Conservation (phyloP, 2,797 vertebrate species). For the Prunella strophiata region DNA sequence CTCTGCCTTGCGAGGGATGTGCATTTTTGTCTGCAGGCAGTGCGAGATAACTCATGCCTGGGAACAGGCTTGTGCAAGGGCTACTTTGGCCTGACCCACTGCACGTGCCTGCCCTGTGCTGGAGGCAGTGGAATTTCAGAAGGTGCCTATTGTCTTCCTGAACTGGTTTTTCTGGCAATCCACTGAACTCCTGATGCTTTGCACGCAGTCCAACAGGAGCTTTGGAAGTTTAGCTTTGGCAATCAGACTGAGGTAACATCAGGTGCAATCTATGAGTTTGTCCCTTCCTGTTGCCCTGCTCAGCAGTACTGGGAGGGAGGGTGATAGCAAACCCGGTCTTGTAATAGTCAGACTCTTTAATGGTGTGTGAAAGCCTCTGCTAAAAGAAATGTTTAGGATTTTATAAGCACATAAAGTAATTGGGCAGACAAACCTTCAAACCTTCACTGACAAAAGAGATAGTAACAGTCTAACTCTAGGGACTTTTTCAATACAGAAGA, state of each 20-base stretch:
- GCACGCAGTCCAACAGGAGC: neutral
- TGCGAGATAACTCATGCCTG: neutral
- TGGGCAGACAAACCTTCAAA: neutral
- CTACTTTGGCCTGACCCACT: neutral
- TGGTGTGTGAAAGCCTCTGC: neutral
- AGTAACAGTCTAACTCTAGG: neutral
- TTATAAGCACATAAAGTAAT: neutral
- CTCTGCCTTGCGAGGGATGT: neutral
- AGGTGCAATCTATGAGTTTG: neutral
- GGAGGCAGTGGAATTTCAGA: neutral
- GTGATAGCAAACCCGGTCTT: neutral
- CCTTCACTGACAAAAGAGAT: neutral
- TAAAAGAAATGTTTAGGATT: neutral
- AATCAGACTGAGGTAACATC: neutral
- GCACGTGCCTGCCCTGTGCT: accelerated
- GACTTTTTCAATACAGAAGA: neutral
- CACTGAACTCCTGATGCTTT: neutral
- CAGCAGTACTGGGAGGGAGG: neutral
- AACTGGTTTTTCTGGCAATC: neutral
- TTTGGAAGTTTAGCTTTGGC: neutral
- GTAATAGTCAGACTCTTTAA: neutral
- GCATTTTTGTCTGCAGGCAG: neutral
- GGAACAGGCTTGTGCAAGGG: constrained; percentile 18
- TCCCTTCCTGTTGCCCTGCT: neutral
- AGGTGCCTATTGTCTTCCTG: neutral